Percentiles rank a stretch among this genome's conserved stretches.
Evolutionary conservation across 2,888 invertebrate genomes (phyloP).

Genomic region (Scaptomyza polygonia): DNA sequence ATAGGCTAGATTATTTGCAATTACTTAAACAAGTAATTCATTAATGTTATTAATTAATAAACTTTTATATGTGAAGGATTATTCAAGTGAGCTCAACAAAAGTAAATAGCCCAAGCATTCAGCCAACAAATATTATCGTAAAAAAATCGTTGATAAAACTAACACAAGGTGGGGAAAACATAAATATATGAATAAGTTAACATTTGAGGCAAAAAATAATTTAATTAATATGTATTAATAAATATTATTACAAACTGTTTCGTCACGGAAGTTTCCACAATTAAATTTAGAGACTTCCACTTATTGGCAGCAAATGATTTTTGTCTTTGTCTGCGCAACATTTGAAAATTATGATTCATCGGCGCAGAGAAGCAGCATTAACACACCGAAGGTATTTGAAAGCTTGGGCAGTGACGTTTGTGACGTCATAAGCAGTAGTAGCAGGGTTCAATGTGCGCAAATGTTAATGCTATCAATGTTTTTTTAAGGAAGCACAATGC

Average conservation of each 20-base stretch:
- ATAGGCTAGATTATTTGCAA: too few relatives aligned
- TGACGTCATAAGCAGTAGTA: conserved; percentile 21
- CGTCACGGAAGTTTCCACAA: not conserved
- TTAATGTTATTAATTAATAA: conserved; percentile 7
- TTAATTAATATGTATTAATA: not conserved
- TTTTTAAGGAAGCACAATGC: not conserved
- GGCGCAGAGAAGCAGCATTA: not conserved
- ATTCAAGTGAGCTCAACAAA: not conserved
- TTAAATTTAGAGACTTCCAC: not conserved
- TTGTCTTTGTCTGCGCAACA: not conserved
- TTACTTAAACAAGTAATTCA: conserved; percentile 3
- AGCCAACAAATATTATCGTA: not conserved
- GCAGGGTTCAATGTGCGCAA: conserved; percentile 28
- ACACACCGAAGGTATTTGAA: not conserved
- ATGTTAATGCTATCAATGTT: conserved; percentile 1
- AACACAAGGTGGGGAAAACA: not conserved
- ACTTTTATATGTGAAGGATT: not conserved
- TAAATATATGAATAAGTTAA: not conserved
- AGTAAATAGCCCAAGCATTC: not conserved
- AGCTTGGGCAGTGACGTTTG: not conserved
- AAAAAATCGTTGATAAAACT: not conserved
- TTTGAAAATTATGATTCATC: conserved; percentile 1
- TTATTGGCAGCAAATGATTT: conserved; percentile 1
- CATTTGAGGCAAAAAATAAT: too few relatives aligned
- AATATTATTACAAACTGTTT: not conserved